Conservation (phyloP, 2,888 invertebrate genomes). For the Tenthredo scrophulariae region DNA sequence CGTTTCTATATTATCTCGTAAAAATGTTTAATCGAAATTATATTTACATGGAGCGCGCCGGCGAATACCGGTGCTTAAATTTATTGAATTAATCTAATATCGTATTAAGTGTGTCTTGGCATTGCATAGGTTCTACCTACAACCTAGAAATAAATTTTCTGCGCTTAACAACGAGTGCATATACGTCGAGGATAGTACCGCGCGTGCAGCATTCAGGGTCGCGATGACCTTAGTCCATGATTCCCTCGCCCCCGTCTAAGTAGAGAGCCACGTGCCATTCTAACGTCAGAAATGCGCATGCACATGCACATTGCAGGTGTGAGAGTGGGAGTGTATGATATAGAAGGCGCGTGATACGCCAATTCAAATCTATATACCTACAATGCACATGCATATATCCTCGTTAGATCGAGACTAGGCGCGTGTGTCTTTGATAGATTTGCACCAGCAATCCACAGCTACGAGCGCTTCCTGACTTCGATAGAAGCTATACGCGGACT, state of each 20-base stretch:
- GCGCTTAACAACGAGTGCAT: conserved; percentile 22
- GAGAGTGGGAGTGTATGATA: conserved; percentile 14
- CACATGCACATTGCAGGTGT: conserved; percentile 22
- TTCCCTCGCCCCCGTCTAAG: conserved; percentile 74
- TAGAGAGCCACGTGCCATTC: conserved; percentile 41
- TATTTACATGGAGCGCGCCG: not conserved
- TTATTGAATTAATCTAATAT: not conserved
- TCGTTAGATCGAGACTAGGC: conserved; percentile 10
- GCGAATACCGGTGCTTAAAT: not conserved
- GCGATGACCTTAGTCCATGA: conserved; percentile 82
- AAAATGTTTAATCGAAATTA: not conserved
- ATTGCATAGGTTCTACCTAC: not conserved
- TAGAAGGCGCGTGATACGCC: conserved; percentile 18
- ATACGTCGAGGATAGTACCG: conserved; percentile 68
- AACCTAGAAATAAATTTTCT: conserved; percentile 28
- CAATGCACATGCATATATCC: not conserved
- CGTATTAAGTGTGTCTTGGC: conserved; percentile 1
- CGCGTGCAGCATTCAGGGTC: conserved; percentile 81
- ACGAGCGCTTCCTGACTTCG: conserved; percentile 40
- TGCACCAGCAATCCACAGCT: conserved; percentile 14
- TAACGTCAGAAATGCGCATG: conserved; percentile 48
- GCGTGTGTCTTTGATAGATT: conserved; percentile 30
- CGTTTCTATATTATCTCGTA: too few species aligned
- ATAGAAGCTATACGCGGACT: not conserved
- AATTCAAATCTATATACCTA: not conserved